These are phyloP conservation scores for Todiramphus chloris DNA, from an alignment of 2,113 vertebrate species.

Conservation along the genomic window DNA sequence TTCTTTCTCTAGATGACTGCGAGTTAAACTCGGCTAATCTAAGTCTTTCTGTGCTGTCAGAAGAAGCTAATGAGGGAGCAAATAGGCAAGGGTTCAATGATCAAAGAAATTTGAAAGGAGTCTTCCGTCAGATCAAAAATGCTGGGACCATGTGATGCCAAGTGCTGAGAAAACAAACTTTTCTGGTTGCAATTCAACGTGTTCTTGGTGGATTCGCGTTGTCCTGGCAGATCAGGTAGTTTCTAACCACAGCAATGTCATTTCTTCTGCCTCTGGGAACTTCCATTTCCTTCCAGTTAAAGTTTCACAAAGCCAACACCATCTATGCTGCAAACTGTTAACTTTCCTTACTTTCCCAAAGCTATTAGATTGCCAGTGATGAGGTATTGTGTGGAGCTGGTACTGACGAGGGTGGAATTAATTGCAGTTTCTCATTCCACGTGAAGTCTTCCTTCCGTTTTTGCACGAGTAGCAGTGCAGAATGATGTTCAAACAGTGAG, in stretches of 20 bases:
- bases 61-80: background rate
- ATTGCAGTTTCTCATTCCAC: background rate
- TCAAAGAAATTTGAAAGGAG: background rate
- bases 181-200: background rate
- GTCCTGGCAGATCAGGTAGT: background rate
- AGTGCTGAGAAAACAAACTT: background rate
- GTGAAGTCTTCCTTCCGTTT: background rate
- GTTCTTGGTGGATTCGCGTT: background rate
- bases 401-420: background rate
- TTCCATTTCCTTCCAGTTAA: background rate
- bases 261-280: no score
- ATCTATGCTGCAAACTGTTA: background rate
- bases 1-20: background rate
- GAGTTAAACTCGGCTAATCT: background rate
- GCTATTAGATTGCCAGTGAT: fast-evolving
- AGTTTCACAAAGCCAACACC: background rate
- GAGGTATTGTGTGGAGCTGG: background rate
- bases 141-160: fast-evolving
- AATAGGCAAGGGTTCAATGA: background rate
- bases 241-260: background rate
- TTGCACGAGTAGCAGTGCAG: background rate
- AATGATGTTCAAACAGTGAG: background rate
- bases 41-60: background rate
- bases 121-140: background rate
- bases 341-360: background rate